Evolutionary conservation across 2,113 vertebrate genomes (phyloP), one percentile per base, ranked within the genome.

Genomic region (Lagopus leucura): DNA sequence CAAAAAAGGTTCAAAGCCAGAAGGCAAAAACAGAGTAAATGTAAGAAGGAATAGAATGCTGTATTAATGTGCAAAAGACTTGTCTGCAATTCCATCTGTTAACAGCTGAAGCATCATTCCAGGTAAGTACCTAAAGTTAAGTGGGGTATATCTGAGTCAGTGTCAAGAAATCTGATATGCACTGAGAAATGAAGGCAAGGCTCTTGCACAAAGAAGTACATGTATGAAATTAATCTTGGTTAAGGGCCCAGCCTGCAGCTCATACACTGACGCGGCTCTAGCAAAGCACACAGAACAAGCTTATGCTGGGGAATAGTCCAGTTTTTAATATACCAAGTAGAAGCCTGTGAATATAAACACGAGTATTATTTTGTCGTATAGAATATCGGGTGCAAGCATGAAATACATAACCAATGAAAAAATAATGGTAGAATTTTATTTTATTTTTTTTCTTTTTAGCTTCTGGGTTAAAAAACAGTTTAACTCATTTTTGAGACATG

Each of bases 321-420:
- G 10, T 83, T 15, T 30, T 90, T 61, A 64, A 61, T 36, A 94
- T 38, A 57, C 48, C 88, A 88, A 88, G 36, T 4, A 54, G 40
- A 87, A 78, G n/a, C 8, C 65, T 74, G 73, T 57, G 92, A 95
- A 88, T 45, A 74, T 48, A 88, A 95, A 90, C 30, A n/a, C 54
- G n/a, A 81, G 34, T 65, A 61, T 6, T 83, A 30, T 20, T 76
- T 57, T 71, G 78, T 70, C 34, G 74, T 18, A 54, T 1, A 89
- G 14, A 8, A 1, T 43, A 48, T 25, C 20, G 45, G 22, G 13
- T 36, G 19, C 30, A 82, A 76, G 36, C 10, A 86, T 11, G 72
- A 93, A 89, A 86, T 15, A 92, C 3, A 36, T 19, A 47, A 43
- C 1, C 10, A 48, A 48, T 6, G 4, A 82, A 47, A 60, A 57